These are phyloP conservation scores for Hippolais icterina DNA, from an alignment of 2,113 vertebrate genomes.

Conservation along the genomic window DNA sequence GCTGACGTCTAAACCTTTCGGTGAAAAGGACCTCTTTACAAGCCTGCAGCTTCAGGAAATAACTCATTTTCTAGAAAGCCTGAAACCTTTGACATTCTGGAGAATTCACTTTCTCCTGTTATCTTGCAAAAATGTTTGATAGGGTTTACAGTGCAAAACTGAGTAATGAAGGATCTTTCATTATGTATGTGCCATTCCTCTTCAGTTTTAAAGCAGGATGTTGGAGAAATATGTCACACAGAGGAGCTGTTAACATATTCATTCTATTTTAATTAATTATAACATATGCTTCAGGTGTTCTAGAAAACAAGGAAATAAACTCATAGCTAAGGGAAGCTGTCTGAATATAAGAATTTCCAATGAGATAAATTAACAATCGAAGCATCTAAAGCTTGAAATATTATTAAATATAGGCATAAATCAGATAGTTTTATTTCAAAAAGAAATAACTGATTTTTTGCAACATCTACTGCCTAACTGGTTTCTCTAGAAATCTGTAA, in stretches of 20 bases:
- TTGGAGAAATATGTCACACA: conserved; percentile 55
- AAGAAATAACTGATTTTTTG: not conserved
- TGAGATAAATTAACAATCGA: not conserved
- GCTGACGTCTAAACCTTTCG: not conserved
- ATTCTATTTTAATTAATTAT: conserved; percentile 66
- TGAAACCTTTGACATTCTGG: not conserved
- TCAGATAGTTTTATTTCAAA: not conserved
- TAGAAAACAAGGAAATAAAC: conserved; percentile 27
- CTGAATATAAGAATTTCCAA: not conserved
- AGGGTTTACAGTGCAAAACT: conserved; percentile 33
- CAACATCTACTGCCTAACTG: not conserved
- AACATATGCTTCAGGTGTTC: conserved; percentile 40
- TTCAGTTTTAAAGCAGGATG: conserved; percentile 43
- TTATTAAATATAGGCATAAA: not conserved
- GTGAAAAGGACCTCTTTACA: not conserved
- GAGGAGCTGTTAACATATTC: conserved; percentile 53
- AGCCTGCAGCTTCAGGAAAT: not conserved
- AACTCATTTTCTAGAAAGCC: not conserved
- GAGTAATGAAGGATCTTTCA: not conserved
- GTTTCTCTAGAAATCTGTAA: not conserved
- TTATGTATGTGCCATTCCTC: conserved; percentile 4
- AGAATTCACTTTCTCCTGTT: not conserved
- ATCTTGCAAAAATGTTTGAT: conserved; percentile 18
- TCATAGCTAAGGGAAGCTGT: not conserved
- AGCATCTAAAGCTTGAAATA: not conserved